phyloP scores from a whole-genome alignment of 2,797 vertebrate species.

The Platyrinchus mystaceus region DNA sequence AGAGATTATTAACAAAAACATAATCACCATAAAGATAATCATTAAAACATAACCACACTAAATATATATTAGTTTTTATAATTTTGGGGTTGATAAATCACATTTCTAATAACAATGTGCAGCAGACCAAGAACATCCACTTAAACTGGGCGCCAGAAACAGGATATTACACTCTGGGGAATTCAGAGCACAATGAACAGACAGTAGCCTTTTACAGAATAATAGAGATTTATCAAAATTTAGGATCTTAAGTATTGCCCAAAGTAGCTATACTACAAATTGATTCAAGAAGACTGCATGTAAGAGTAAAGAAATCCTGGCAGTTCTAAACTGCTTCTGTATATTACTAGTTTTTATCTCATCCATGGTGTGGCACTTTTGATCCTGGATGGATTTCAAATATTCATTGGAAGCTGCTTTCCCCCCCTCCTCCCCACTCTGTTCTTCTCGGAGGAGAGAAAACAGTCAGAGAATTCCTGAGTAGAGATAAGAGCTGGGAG shows the following conservation, averaged over 20 bases:
- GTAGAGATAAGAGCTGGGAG: too few species aligned
- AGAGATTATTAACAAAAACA: background rate
- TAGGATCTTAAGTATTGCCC: background rate
- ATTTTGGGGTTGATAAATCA: background rate
- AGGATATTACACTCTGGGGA: background rate
- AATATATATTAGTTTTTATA: background rate
- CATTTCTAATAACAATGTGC: background rate
- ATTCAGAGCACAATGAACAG: background rate
- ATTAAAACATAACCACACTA: background rate
- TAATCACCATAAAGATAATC: background rate
- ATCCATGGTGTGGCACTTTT: background rate
- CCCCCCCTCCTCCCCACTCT: too few species aligned
- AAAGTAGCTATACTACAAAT: background rate
- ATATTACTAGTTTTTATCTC: background rate
- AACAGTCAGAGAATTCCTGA: too few species aligned
- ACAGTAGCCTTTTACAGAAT: background rate
- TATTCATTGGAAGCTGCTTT: too few species aligned
- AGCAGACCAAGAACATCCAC: background rate
- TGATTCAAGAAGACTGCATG: background rate
- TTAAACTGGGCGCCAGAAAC: background rate
- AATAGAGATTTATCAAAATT: background rate
- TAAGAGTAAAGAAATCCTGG: background rate
- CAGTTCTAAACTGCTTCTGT: background rate
- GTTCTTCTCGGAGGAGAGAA: too few species aligned
- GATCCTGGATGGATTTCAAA: too few species aligned